Base-by-base conservation (phyloP, 2,113 vertebrate species). In the Trachemys scripta region DNA sequence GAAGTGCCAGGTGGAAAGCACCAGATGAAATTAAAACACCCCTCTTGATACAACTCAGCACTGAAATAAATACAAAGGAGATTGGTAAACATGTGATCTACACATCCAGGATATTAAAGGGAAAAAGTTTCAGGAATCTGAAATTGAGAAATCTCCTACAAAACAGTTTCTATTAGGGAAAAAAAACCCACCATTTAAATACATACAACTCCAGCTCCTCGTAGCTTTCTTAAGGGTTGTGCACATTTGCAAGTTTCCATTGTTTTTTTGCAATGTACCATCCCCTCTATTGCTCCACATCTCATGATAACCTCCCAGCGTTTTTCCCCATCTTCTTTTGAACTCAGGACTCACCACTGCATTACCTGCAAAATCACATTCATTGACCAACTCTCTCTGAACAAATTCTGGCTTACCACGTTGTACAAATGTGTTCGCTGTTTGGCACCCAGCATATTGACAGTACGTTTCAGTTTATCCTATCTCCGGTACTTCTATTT, bases 11-110 rank as follows among this genome's bases (percentile, higher is more conserved):
- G 90, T 91, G 80, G 93, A 97, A 97, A 69, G 80, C 95, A 92
- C 86, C 42, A 78, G 62, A 94, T 95, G 97, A 98, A 97, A 98
- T 98, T 93, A 96, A 98, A 98, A 96, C 92, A 98, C 96, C 93
- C 94, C 95, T 96, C 91, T 91, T 25, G 72, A 97, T 97, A 95
- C 35, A 93, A 90, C 79, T 95, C n/a, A 53, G 85, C 87, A 90
- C 88, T 96, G 91, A 94, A 96, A 97, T 86, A 91, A 96, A 95
- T 69, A 97, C 82, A 95, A 96, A 96, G 84, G 89, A 94, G 87
- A 69, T 86, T 93, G 93, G 93, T 87, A 90, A 92, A 97, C 93
- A 88, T 95, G 93, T 96, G 84, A 93, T 69, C 90, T 96, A 42
- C 75, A 35, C 0, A 88, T 85, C 59, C 86, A 84, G 69, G 91